phyloP scores from a whole-genome alignment of 1,140 invertebrate genomes.

The Zelostemma sp. region DNA sequence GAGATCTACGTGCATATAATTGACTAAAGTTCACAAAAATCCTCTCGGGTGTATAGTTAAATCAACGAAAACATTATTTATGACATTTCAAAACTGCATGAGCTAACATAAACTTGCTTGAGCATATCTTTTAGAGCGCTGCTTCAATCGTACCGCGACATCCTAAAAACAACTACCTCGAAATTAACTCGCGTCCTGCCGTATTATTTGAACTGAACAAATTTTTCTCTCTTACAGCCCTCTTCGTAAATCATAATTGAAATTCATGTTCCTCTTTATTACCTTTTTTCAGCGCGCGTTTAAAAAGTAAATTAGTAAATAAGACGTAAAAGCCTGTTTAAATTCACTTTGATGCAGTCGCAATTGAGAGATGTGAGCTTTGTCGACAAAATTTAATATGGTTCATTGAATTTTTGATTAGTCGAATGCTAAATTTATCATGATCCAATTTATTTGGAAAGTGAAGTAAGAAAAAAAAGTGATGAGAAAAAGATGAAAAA shows the following conservation, averaged over 20 bases:
- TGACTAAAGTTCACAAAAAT: constrained; percentile 23
- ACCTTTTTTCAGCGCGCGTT: background rate
- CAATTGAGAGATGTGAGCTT: background rate
- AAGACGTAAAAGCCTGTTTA: background rate
- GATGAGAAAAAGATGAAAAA: constrained; percentile 20
- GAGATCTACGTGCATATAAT: background rate
- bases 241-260: constrained; percentile 32
- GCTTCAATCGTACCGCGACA: constrained; percentile 23
- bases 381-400: background rate
- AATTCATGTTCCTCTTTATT: constrained; percentile 6
- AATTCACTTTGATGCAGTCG: background rate
- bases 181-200: constrained; percentile 23
- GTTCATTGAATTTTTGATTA: background rate
- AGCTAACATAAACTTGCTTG: constrained; percentile 29
- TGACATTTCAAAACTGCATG: constrained; percentile 29
- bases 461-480: constrained; percentile 12
- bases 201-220: constrained; percentile 23
- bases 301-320: background rate
- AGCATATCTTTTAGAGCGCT: constrained; percentile 14
- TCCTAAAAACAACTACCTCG: constrained; percentile 32
- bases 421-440: background rate
- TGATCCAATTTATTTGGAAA: constrained; percentile 14
- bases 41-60: constrained; percentile 6
- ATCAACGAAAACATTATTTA: constrained; percentile 35
- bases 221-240: constrained; percentile 1